Evolutionary conservation across 2,888 invertebrate species (phyloP).

Genomic region (Microchrysa polita): DNA sequence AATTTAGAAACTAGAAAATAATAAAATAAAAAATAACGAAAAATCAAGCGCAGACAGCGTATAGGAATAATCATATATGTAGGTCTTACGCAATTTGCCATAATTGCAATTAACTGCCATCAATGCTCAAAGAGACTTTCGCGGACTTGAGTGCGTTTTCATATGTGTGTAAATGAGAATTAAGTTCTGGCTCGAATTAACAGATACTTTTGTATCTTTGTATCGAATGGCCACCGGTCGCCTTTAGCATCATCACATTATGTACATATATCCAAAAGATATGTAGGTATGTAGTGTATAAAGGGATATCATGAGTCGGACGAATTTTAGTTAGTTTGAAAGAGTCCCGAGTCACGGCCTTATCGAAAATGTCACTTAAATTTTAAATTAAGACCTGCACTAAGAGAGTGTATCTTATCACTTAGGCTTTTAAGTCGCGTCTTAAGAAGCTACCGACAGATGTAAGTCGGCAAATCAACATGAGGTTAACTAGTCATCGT

Average conservation of each 20-base stretch:
- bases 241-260: too few relatives aligned
- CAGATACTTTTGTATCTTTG: too few relatives aligned
- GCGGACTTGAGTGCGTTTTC: constrained; percentile 2
- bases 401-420: constrained; percentile 40
- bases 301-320: too few relatives aligned
- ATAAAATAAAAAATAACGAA: not conserved
- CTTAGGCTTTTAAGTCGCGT: constrained; percentile 35
- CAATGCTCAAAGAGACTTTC: constrained; percentile 32
- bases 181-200: not conserved
- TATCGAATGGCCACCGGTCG: too few relatives aligned
- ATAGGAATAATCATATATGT: constrained; percentile 19
- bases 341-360: not conserved
- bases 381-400: constrained; percentile 43
- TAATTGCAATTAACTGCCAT: constrained; percentile 43
- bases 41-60: constrained; percentile 18
- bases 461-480: constrained; percentile 11
- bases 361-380: constrained; percentile 43
- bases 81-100: constrained; percentile 38
- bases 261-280: too few relatives aligned
- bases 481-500: too few relatives aligned
- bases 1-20: constrained; percentile 31
- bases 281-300: too few relatives aligned
- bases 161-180: constrained; percentile 6
- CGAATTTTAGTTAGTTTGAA: not conserved
- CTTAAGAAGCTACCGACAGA: constrained; percentile 39